Evolutionary conservation across 1,140 invertebrate genomes (phyloP), one percentile per base, ranked within the genome.

Genomic region (Zaprionus vittiger): DNA sequence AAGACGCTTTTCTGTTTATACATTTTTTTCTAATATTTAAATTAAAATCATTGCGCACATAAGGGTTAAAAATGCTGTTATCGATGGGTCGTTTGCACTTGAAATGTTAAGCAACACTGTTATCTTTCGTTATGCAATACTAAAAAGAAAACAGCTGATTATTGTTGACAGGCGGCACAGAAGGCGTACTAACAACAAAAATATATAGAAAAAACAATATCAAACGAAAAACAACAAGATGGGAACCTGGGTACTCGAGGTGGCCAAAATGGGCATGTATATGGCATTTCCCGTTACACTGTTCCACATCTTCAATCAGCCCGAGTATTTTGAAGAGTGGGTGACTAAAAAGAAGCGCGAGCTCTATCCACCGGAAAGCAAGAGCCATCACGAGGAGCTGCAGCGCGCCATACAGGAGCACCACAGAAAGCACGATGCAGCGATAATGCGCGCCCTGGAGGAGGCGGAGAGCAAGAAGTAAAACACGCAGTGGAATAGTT

Each of bases 301-400:
- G 12, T 98, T 98, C 84, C 96, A 98, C 92, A 95, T 95, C 73
- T 98, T 98, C 84, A 98, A 98, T 92, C 96, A 97, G 84, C 96
- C 97, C 6, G 94, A 95, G 54, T 96, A 96, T 85, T 97, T 97
- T 92, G 96, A 98, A 91, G 94, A 96, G 69, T 96, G 95, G 95
- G 95, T 98, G 6, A 95, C 95, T 31, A 94, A 96, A 71, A 95
- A 94, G 44, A 96, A 96, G 83, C 92, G 95, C 26, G 94, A 96
- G 81, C 90, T 95, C 15, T 96, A 95, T 91, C 96, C 96, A n/a
- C 96, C 96, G 6, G 95, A 96, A 75, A 94, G 94, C 90, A 91
- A 93, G 82, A 92, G 93, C 71, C 91, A 95, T 60, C 93, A 93
- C 75, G 93, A 95, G 83, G 93, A 94, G 77, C 93, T 96, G 52